A percentile compares a stretch with the other conserved stretches of the same genome.
Conservation (phyloP, 2,888 invertebrate species). For the Trichogramma evanescens region DNA sequence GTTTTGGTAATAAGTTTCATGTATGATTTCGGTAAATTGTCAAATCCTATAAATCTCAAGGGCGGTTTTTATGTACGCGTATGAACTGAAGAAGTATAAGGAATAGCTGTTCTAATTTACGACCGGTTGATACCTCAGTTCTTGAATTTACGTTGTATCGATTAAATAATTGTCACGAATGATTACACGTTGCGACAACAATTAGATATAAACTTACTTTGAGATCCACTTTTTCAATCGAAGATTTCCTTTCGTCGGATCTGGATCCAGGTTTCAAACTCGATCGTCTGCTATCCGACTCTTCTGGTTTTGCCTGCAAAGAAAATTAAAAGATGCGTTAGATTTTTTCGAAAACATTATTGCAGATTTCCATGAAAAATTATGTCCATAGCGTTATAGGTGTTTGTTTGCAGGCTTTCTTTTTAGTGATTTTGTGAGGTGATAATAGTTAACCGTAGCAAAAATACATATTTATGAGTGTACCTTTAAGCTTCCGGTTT, state of each 20-base stretch:
- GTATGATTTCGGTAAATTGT: background rate
- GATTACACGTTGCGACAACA: background rate
- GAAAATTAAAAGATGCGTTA: conserved; percentile 14
- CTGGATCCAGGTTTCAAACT: conserved; percentile 14
- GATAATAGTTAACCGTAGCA: too few species aligned
- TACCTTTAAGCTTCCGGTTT: background rate
- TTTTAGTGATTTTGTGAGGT: too few species aligned
- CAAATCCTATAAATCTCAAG: background rate
- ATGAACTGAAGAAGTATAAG: background rate
- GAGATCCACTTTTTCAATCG: conserved; percentile 42
- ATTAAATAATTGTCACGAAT: too few species aligned
- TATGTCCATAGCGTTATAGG: background rate
- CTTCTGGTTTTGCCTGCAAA: conserved; percentile 30
- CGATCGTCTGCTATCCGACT: conserved; percentile 10
- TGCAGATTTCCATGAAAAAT: background rate
- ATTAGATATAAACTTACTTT: conserved; percentile 42
- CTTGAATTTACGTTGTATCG: too few species aligned
- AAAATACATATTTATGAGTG: background rate
- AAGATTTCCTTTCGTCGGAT: conserved; percentile 38
- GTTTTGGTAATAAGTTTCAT: conserved; percentile 1
- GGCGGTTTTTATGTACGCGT: conserved; percentile 11
- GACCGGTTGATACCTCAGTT: background rate
- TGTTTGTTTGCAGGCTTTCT: too few species aligned
- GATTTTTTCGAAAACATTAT: background rate
- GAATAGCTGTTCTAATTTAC: background rate